Base-by-base conservation (phyloP, 2,113 vertebrate species). In the Xenotilapia caudafasciata region DNA sequence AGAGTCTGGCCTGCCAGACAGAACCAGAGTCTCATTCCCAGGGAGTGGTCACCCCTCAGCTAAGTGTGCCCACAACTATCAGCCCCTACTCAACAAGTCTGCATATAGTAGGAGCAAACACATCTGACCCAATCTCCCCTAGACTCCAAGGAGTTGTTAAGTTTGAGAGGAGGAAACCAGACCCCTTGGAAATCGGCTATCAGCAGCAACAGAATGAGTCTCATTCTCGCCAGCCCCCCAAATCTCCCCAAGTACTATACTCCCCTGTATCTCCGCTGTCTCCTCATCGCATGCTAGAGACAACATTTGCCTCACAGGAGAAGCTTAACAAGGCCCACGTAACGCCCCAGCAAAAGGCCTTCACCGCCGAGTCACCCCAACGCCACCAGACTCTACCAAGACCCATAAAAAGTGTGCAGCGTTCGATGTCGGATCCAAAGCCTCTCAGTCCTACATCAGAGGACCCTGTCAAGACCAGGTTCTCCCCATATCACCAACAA, bases 241-340 rank as follows among this genome's bases (percentile, higher is more conserved):
- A 99, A 91, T 99, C 98, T 84, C 99, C 99, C 14, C 98, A 99
- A 94, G 98, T 99, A 49, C 96, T 99, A n/a, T 99, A 99, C 88
- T 99, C 99, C 0, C 99, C 99, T 0, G 99, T 99, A 45, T 99
- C 99, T 15, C 99, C 99, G 0, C 90, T 99, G 58, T 99, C 98
- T 77, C 98, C 98, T 6, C 98, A 99, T 93, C 98, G 98, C 51
- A 97, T 99, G 93, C 94, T 99, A 88, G 98, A 99, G 89, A 97
- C 98, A 56, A 97, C 98, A 60, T 99, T 99, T 17, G 92, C 97
- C 90, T 98, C 98, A 83, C 98, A 97, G 1, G 99, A 99, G 94
- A 98, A 97, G 86, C 97, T 99, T 80, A 99, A 99, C 95, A 99
- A 99, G 92, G 98, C 98, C 62, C 99, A 99, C 6, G 98, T 99